Evolutionary conservation across 2,113 vertebrate genomes (phyloP), one percentile per base, ranked within the genome.

Genomic region (Indri indri): DNA sequence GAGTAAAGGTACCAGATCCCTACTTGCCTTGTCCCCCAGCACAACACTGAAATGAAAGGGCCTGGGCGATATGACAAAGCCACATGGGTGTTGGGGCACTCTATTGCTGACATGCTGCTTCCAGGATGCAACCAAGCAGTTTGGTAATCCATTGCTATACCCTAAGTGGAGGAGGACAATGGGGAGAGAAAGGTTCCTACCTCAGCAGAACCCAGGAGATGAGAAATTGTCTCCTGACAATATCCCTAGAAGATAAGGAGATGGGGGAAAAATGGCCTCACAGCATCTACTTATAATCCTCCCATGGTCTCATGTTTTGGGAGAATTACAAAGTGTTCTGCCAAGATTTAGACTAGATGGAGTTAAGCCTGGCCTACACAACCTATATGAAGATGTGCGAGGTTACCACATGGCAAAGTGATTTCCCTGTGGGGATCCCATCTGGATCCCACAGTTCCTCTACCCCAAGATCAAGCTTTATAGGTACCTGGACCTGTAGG

Each of bases 141-240:
- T 79, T 27, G 13, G 22, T 13, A 59, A 16, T 6, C 73, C 47
- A 25, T 0, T 17, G 9, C 32, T 84, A 0, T n/a, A 32, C 18
- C 12, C 9, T 25, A 32, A 18, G 34, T 0, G 0, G 23, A 88
- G 9, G 17, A 16, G 3, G 2, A 0, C 9, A 13, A 9, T 8
- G 16, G 3, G 18, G 32, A 22, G n/a, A 54, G 71, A 79, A 71
- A 59, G 6, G 13, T 59, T 57, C 11, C 37, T 25, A 47, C 14
- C 16, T 85, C n/a, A n/a, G 13, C 3, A 65, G 40, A 65, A 50
- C 20, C 30, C n/a, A 63, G 45, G 34, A 59, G 3, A 12, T 61
- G 16, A 77, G 8, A 71, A 57, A 16, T 30, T 65, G 30, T 74
- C 74, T 86, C 13, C 18, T 22, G 80, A 65, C 6, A 70, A 37